Percentiles rank a stretch among this genome's conserved stretches.
Evolutionary conservation across 2,113 vertebrate genomes (phyloP).

Genomic region (Actinemys pallida): DNA sequence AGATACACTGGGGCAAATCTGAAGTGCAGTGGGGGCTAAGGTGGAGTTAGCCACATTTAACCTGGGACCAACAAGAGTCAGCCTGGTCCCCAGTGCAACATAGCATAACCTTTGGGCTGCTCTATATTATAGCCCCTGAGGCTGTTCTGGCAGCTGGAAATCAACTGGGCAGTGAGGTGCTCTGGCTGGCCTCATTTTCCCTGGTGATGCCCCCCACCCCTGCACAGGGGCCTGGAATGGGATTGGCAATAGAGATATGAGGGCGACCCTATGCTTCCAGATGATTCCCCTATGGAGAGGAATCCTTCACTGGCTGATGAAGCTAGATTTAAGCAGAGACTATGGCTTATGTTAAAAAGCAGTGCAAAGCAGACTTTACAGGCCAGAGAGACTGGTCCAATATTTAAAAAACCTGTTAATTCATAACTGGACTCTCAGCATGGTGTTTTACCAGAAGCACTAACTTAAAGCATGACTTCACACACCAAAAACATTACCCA

Average conservation of each 20-base stretch:
- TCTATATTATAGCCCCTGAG: not conserved
- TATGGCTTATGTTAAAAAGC: not conserved
- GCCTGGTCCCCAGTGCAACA: not conserved
- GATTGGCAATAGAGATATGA: not conserved
- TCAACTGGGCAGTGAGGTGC: not conserved
- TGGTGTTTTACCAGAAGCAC: not conserved
- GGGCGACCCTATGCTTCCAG: not conserved
- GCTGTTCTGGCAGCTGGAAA: not conserved
- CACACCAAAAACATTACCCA: not conserved
- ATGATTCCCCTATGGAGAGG: not conserved
- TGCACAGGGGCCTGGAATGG: not conserved
- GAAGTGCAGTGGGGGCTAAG: not conserved
- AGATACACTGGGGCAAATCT: no score
- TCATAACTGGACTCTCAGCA: not conserved
- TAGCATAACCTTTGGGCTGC: not conserved
- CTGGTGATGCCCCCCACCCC: not conserved
- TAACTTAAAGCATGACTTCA: not conserved
- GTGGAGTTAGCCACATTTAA: not conserved
- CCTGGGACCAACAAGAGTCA: not conserved
- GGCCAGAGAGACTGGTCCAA: not conserved
- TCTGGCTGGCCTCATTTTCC: not conserved
- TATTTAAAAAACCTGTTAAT: not conserved
- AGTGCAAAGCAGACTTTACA: not conserved
- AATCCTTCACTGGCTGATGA: not conserved
- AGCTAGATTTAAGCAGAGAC: not conserved